These are phyloP conservation scores for Morinoia aosen DNA, from an alignment of 2,888 invertebrate genomes.

Conservation along the genomic window DNA sequence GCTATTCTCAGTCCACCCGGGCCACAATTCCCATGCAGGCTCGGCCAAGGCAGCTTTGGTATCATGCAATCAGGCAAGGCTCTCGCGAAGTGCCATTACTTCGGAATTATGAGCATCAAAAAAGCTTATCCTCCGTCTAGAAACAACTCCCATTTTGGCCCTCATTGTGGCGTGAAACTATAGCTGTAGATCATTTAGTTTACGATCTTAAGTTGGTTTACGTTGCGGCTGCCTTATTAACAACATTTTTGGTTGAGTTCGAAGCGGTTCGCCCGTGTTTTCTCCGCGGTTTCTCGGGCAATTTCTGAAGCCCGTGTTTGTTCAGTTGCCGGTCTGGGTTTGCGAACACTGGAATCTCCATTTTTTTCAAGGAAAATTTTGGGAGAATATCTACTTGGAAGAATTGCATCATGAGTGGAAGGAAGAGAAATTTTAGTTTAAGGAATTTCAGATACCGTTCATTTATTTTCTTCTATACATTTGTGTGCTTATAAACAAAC, in stretches of 20 bases:
- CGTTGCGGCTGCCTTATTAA: not conserved
- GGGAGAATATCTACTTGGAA: not conserved
- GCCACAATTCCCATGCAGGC: not conserved
- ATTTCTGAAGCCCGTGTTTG: not conserved
- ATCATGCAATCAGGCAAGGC: constrained; percentile 44
- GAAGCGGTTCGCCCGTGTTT: not conserved
- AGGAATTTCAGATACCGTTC: too few relatives aligned
- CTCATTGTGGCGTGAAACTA: constrained; percentile 1
- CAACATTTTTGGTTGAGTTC: not conserved
- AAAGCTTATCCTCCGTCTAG: constrained; percentile 6
- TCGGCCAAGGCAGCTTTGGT: not conserved
- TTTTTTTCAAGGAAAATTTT: not conserved
- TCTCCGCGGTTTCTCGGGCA: not conserved
- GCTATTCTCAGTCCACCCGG: not conserved
- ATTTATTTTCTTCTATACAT: too few relatives aligned
- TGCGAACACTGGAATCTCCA: not conserved
- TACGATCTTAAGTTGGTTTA: not conserved
- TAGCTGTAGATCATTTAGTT: not conserved
- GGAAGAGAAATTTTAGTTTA: too few relatives aligned
- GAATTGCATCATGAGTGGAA: not conserved
- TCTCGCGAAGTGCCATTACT: not conserved
- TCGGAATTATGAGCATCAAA: constrained; percentile 18
- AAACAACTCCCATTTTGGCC: not conserved
- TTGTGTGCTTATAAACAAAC: too few relatives aligned
- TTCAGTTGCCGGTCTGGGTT: not conserved